Base-by-base conservation (phyloP, 2,888 invertebrate genomes). In the Heliconius sara region DNA sequence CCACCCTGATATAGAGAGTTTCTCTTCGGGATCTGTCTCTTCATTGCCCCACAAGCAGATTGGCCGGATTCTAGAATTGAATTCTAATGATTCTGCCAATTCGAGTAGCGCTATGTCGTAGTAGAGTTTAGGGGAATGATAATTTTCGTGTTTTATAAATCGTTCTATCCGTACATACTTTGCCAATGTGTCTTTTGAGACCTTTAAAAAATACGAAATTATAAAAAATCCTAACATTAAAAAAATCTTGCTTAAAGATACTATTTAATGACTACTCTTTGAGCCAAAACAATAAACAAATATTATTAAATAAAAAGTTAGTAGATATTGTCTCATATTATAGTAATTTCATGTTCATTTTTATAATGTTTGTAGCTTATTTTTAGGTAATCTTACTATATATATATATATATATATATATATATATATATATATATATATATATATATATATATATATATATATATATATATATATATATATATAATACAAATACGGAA, bases 1-100 rank as follows among this genome's bases (percentile, higher is more conserved):
- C 39, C 71, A 71, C 47, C 71, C 71, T 47, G 71, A 47, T 47
- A 71, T 47, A 16, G 71, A 71, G 2, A 71, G 47, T 19, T 43
- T 25, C 25, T 43, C 43, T 16, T 47, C 43, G 9, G 71, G 43
- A 1, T 19, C 47, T 16, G 47, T 27, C 47, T 71, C 71, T 25
- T 27, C 16, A 9, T 27, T 47, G 27, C 71, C 47, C 71, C 71
- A 71, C 6, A 71, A 27, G 19, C 71, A 71, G 19, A 27, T 19
- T 47, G 71, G 71, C 3, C 71, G 47, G 1, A 71, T 71, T 34
- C 12, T 19, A 9, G 27, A 43, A 13, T n/a, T 47, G 27, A 71
- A 47, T 19, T 67, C 22, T 22, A 67, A 67, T 1, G 67, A 34
- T 22, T 67, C 67, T 19, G 67, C 67, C 34, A 67, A 34, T 34